Evolutionary conservation across 2,888 invertebrate species (phyloP), one percentile per base, ranked within the genome.

Genomic region (Pardosa pseudoannulata): DNA sequence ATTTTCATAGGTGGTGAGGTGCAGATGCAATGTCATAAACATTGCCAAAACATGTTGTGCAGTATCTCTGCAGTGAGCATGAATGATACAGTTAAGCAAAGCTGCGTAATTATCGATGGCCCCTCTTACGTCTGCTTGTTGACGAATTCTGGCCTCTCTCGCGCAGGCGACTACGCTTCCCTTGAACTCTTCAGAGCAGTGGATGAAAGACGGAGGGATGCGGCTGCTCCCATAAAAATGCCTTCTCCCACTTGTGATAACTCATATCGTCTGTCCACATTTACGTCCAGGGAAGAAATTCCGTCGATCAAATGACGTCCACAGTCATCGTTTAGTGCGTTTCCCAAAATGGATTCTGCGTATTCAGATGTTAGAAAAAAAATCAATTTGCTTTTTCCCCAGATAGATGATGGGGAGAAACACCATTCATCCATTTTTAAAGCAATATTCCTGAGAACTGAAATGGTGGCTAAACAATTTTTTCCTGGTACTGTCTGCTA

Each of bases 181-280:
- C 68, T 27, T 6, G 7, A 56, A 56, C 56, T 56, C 56, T 1
- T 23, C 23, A 56, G 23, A 56, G 19, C 56, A 23, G 56, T 56
- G 56, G 19, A 56, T 56, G 56, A 5, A 56, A 2, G 32, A 27
- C 28, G 41, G 32, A 41, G 70, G 41, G 70, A 70, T 70, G 70
- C 27, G 70, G 27, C 27, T 27, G 70, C 41, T 70, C 70, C 39
- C 13, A 7, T 70, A 70, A 70, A 36, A 27, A 70, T 70, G 70
- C 31, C 31, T 32, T 70, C 32, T 46, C 46, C 23, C 23, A 5
- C 56, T 23, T 11, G 23, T 56, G 23, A 56, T 56, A 56, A 56
- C 23, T 56, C 56, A 56, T 23, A 23, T 56, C 23, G 5, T 11
- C 56, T 56, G 56, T 23, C 23, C 56, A 23, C 16, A 23, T 56